Evolutionary conservation across 2,888 invertebrate genomes (phyloP), one percentile per base, ranked within the genome.

Genomic region (Cerastis leucographa): DNA sequence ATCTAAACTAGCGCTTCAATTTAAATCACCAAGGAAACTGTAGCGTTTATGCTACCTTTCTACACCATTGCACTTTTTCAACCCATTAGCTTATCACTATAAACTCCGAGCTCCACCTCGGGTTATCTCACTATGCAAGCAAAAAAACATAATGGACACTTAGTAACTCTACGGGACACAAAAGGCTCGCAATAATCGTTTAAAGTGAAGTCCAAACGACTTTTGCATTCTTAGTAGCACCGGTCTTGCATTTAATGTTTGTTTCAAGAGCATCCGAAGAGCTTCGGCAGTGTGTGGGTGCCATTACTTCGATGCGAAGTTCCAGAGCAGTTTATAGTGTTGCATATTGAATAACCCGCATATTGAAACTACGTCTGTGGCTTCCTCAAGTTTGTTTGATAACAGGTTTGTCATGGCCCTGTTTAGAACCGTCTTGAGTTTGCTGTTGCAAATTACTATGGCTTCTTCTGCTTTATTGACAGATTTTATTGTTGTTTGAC

Each of bases 151-250:
- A 75, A 75, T 73, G 56, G 68, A 54, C 65, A 74, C 75, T 84
- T 80, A 68, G 75, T 86, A 84, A 71, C 84, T 83, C 83, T 49
- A 12, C 56, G 44, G 51, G 80, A 86, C 67, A 29, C 61, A 78
- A 87, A 78, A 70, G 66, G 56, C 72, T 68, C 54, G 81, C 78
- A 67, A 76, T 87, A 76, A 85, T 82, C 78, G 75, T 87, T 84
- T 79, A 84, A 66, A 51, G 80, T 62, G 75, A 80, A 80, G 51
- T 77, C 66, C 19, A 71, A 82, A 82, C 78, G 82, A 76, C 71
- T 84, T 85, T 69, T 69, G 80, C 78, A 79, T 80, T 85, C 84
- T 84, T 84, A 72, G 84, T 84, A 86, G 74, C 84, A 42, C 56
- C 59, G 64, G 40, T 73, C 35, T 77, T 87, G 80, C 68, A 70